Conservation (phyloP, 2,888 invertebrate genomes). For the Protophormia terraenovae region DNA sequence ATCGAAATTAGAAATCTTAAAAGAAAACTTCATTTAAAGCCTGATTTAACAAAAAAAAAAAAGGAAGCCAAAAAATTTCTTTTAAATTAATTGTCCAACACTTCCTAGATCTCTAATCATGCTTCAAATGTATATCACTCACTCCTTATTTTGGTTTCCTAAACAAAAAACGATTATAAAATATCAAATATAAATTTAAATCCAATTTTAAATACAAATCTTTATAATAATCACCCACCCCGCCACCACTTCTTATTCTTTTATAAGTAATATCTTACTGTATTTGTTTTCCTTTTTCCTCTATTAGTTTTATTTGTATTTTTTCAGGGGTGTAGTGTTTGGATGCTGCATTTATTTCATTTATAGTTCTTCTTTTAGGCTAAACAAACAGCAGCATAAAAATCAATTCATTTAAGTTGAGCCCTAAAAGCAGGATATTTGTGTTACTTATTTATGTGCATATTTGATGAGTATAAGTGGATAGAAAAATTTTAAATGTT, state of each 20-base stretch:
- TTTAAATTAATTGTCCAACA: too few relatives aligned
- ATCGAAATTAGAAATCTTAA: too few relatives aligned
- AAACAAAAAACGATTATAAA: too few relatives aligned
- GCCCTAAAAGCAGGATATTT: conserved; percentile 41
- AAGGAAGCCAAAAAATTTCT: too few relatives aligned
- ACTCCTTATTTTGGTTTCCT: too few relatives aligned
- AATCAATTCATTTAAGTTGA: conserved; percentile 41
- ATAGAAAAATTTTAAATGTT: conserved; percentile 26
- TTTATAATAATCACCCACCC: background rate
- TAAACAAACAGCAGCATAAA: conserved; percentile 22
- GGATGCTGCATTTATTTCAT: background rate
- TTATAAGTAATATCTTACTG: background rate
- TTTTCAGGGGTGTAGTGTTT: background rate
- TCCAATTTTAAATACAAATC: background rate
- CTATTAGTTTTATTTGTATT: background rate
- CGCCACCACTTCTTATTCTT: background rate
- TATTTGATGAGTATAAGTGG: conserved; percentile 35
- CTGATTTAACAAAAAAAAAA: too few relatives aligned
- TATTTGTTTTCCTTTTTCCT: background rate
- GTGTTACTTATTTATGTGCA: conserved; percentile 14
- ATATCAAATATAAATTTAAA: background rate
- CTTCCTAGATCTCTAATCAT: too few relatives aligned
- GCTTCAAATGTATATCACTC: too few relatives aligned
- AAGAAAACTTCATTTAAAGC: too few relatives aligned
- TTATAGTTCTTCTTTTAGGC: conserved; percentile 1